Evolutionary conservation across 2,113 vertebrate species (phyloP).

Genomic region (Ciconia maguari): DNA sequence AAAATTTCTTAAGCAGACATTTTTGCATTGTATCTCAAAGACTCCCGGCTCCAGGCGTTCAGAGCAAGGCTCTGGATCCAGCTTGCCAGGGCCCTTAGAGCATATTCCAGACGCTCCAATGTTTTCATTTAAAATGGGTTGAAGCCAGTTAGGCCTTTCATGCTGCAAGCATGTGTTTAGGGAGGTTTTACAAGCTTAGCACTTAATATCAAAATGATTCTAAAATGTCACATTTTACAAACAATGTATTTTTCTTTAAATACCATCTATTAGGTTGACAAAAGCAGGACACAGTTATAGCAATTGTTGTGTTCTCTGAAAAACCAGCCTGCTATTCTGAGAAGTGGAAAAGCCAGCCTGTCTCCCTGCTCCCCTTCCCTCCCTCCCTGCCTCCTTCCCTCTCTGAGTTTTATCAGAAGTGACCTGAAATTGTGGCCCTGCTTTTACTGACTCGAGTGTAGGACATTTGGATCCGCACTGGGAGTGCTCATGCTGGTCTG

Average conservation of each 20-base stretch:
- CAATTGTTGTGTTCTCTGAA: not conserved
- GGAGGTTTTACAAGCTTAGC: not conserved
- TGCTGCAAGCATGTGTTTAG: not conserved
- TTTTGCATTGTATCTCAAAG: not conserved
- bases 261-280: not conserved
- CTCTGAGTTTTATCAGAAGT: not conserved
- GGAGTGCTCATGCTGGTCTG: not conserved
- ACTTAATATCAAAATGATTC: not conserved
- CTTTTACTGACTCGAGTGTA: not conserved
- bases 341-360: not conserved
- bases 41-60: not conserved
- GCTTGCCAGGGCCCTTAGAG: not conserved
- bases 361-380: not conserved
- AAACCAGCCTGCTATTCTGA: not conserved
- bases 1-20: not conserved
- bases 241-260: not conserved
- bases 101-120: not conserved
- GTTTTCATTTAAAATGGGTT: not conserved
- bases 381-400: not conserved
- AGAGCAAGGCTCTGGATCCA: not conserved
- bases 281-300: not conserved
- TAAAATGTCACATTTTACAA: slow-evolving; percentile 6
- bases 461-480: not conserved
- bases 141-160: not conserved
- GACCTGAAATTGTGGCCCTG: not conserved